Evolutionary conservation across 2,113 vertebrate species (phyloP).

Genomic region (Spermophilus dauricus): DNA sequence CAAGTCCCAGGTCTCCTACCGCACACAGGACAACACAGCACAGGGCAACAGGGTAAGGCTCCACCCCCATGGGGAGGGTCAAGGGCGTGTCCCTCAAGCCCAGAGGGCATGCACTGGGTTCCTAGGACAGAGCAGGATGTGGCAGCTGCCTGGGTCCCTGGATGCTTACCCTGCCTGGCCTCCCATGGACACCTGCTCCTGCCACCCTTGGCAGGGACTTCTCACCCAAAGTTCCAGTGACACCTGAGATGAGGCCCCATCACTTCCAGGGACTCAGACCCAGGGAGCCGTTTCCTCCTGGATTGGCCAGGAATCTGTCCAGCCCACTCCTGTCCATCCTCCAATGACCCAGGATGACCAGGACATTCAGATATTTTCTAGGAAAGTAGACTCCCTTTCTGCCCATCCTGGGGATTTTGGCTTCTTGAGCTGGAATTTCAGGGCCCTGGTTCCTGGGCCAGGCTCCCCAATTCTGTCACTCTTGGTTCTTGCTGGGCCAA

Average conservation of each 20-base stretch:
- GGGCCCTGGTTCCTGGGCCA: background rate
- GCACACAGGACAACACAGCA: constrained; percentile 94
- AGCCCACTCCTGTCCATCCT: background rate
- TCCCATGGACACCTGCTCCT: background rate
- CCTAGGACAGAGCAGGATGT: background rate
- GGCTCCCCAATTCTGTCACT: background rate
- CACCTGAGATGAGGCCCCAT: background rate
- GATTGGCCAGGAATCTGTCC: background rate
- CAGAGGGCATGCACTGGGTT: fast-evolving
- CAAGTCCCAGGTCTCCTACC: constrained; percentile 95
- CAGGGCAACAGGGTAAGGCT: constrained; percentile 93
- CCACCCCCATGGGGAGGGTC: fast-evolving
- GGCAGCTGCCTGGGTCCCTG: background rate
- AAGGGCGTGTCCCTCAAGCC: fast-evolving
- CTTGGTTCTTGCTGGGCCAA: background rate
- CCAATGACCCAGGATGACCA: background rate
- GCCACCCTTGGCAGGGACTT: background rate
- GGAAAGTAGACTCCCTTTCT: background rate
- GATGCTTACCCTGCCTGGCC: background rate
- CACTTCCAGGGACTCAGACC: background rate
- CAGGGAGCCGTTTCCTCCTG: background rate
- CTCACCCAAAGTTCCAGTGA: background rate
- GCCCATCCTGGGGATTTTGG: too few relatives aligned
- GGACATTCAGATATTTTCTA: background rate
- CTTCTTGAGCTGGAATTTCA: background rate